Conservation (phyloP, 2,113 vertebrate genomes). For the Stercorarius parasiticus region DNA sequence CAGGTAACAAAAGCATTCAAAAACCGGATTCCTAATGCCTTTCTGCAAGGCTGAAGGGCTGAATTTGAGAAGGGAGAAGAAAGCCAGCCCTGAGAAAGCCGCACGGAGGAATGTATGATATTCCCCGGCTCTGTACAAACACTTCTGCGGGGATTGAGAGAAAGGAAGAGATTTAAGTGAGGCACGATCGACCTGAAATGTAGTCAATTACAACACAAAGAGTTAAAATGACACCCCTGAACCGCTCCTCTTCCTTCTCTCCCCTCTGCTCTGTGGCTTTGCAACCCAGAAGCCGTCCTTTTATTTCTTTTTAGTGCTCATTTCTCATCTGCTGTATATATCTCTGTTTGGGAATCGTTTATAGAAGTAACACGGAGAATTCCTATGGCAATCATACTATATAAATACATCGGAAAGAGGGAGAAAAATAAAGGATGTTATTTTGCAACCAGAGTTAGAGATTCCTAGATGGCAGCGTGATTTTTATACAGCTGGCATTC, state of each 20-base stretch:
- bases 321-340: neutral
- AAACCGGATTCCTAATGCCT: slow-evolving; percentile 39
- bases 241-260: neutral
- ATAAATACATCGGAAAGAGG: neutral
- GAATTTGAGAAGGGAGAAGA: slow-evolving; percentile 41
- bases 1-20: slow-evolving; percentile 58
- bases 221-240: slow-evolving; percentile 43
- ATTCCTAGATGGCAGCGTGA: neutral
- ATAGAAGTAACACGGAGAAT: neutral
- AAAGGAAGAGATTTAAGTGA: slow-evolving; percentile 46
- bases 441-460: neutral
- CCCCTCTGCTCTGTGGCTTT: slow-evolving; percentile 1
- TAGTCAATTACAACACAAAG: slow-evolving; percentile 57
- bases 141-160: neutral
- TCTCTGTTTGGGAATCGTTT: neutral
- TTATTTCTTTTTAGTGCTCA: neutral
- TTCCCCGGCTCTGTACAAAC: neutral
- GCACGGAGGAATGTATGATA: neutral
- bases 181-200: slow-evolving; percentile 34
- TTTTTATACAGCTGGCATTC: neutral
- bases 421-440: neutral
- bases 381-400: neutral
- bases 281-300: neutral
- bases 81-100: slow-evolving; percentile 43
- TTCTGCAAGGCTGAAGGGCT: slow-evolving; percentile 5